Base-by-base conservation (phyloP, 2,888 invertebrate species). In the Erebia palarica region DNA sequence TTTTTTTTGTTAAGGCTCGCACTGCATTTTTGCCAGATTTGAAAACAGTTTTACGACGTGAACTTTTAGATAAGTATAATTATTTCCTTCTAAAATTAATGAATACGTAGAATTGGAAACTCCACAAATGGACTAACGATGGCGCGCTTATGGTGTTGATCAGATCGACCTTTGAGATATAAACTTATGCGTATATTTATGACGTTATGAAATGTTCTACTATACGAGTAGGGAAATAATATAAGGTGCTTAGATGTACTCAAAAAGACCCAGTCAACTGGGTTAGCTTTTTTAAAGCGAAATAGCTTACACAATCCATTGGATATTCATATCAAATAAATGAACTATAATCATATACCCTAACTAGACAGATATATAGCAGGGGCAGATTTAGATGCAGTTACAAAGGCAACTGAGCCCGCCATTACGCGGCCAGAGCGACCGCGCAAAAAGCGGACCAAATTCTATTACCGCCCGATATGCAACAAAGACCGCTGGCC, bases 401-500 rank as follows among this genome's bases (percentile, higher is more conserved):
- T 90, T 91, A 91, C 89, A 90, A 89, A 91, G 88, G 91, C 90
- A 87, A 86, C 88, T 86, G 87, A 89, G 87, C 86, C 81, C 78
- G 86, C 87, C 86, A 90, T 91, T 91, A 89, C 88, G 87, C 84
- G 87, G 87, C 82, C 75, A 73, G 81, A 84, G 84, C 84, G 84
- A 84, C 88, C 87, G 83, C 88, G 89, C 91, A 93, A 93, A 93
- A 93, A 93, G 90, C 91, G 88, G 81, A 86, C 91, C 90, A 90
- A 93, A 93, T 93, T 93, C 93, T 92, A 92, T 93, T 93, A 92
- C 91, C 84, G 85, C 81, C 86, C 88, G 89, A 92, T 92, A 92
- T 91, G 89, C 92, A 92, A 92, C 93, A 92, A 92, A 93, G 93
- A 91, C 91, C 92, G 84, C 90, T 84, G 85, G 82, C 81, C 85